These are phyloP conservation scores for Acleris holmiana DNA, from an alignment of 2,888 invertebrate species.

Conservation along the genomic window DNA sequence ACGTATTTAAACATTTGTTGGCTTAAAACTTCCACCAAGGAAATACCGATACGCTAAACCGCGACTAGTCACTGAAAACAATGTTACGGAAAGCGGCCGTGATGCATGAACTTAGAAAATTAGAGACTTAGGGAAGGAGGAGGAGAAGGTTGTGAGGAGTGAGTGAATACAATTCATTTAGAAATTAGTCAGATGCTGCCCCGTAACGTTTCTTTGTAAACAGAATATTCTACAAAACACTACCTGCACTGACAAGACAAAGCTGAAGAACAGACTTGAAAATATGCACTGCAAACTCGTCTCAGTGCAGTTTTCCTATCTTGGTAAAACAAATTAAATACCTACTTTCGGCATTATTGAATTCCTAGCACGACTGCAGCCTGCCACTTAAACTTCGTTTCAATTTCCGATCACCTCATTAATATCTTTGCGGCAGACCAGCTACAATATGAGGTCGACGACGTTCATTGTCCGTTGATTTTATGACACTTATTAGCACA, in stretches of 20 bases:
- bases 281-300: neutral
- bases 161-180: neutral
- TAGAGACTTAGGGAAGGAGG: neutral
- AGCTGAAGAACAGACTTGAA: conserved; percentile 1
- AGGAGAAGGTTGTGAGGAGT: too few species aligned
- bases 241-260: neutral
- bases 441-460: conserved; percentile 44
- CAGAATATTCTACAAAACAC: conserved; percentile 15
- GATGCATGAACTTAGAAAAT: conserved; percentile 12
- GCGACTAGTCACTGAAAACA: neutral
- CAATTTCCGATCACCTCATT: conserved; percentile 45
- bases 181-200: neutral
- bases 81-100: conserved; percentile 8
- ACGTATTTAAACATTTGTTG: neutral
- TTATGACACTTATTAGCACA: conserved; percentile 15
- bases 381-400: conserved; percentile 40
- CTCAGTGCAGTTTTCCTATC: neutral
- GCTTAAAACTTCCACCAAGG: conserved; percentile 10
- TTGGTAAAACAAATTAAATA: neutral
- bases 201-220: neutral
- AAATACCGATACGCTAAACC: conserved; percentile 18
- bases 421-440: conserved; percentile 40
- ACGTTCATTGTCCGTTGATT: conserved; percentile 41
- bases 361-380: conserved; percentile 41
- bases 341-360: conserved; percentile 11